Conservation (phyloP, 2,797 vertebrate genomes). For the Setipinna tenuifilis region DNA sequence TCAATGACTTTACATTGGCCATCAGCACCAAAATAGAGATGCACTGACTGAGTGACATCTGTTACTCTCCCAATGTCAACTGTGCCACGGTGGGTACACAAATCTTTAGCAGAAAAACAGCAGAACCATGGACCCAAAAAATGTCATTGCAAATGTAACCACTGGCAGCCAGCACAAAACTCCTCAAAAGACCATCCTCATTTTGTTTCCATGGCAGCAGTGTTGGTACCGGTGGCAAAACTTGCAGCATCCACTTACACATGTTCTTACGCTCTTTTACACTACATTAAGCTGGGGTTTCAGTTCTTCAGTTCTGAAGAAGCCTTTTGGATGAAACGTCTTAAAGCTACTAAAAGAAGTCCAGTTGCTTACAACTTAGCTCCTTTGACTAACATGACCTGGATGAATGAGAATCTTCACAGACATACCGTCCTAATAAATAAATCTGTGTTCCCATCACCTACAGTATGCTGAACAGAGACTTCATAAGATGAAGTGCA, state of each 20-base stretch:
- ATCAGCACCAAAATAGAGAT: not conserved
- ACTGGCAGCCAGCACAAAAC: not conserved
- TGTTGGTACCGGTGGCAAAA: not conserved
- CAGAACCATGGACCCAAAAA: not conserved
- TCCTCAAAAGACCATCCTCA: not conserved
- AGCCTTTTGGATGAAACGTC: too few relatives aligned
- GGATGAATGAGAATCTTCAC: too few relatives aligned
- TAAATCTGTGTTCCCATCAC: not conserved
- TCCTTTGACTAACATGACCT: too few relatives aligned
- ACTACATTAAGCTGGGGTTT: too few relatives aligned
- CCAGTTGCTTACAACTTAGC: too few relatives aligned
- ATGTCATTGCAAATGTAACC: not conserved
- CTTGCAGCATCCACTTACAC: not conserved
- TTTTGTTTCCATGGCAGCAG: not conserved
- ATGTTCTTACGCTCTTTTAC: not conserved
- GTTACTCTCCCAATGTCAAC: not conserved
- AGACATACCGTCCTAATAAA: not conserved
- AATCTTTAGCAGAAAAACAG: not conserved
- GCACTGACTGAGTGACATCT: not conserved
- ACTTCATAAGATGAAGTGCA: not conserved
- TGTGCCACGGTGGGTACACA: not conserved
- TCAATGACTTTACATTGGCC: not conserved
- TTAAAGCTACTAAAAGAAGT: too few relatives aligned
- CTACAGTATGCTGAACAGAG: not conserved
- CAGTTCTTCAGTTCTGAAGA: too few relatives aligned